Conservation (phyloP, 2,113 vertebrate species). For the Sminthopsis crassicaudata region DNA sequence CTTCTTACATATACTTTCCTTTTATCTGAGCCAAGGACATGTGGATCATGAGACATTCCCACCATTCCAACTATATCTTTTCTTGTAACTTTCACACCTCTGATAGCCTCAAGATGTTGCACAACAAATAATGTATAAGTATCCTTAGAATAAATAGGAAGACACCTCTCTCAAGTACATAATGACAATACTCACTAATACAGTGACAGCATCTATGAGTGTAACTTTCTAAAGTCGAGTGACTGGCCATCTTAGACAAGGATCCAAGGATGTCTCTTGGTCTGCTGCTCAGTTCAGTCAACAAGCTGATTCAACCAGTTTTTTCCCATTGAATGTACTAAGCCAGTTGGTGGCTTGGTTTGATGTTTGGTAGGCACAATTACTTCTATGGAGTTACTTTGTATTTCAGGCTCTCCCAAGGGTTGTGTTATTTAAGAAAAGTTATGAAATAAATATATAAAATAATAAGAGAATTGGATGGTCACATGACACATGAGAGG, state of each 20-base stretch:
- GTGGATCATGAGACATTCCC: too few species aligned
- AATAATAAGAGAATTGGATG: neutral
- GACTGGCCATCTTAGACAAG: neutral
- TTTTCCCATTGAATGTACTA: neutral
- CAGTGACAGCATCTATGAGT: neutral
- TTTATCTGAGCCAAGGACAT: neutral
- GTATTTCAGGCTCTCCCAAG: neutral
- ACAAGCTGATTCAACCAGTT: neutral
- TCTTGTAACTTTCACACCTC: neutral
- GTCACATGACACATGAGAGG: neutral
- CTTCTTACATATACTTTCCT: neutral
- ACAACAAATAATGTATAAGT: neutral
- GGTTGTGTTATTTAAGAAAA: neutral
- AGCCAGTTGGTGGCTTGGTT: neutral
- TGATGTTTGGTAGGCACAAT: neutral
- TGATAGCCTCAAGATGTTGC: neutral
- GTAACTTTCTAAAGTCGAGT: neutral
- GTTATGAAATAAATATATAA: neutral
- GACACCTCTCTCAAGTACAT: neutral
- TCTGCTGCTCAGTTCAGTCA: neutral
- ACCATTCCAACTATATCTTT: neutral
- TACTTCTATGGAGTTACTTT: neutral
- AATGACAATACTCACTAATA: neutral
- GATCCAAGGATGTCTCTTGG: neutral
- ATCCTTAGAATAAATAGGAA: neutral